These are phyloP conservation scores for Serilophus lunatus DNA, from an alignment of 2,113 vertebrate genomes.

Conservation along the genomic window DNA sequence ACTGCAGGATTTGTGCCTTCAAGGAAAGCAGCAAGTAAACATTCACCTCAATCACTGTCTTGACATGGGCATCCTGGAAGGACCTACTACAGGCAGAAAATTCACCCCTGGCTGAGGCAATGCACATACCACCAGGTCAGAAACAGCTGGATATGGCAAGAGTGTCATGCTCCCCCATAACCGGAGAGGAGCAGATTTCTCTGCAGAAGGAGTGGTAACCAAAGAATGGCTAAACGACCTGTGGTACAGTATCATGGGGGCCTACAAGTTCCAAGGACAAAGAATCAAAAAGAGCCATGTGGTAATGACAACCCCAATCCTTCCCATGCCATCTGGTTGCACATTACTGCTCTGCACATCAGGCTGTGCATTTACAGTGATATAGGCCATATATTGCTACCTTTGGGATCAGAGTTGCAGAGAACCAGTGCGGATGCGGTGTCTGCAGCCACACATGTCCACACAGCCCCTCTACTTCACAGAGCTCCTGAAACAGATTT, in stretches of 20 bases:
- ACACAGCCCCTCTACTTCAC: background rate
- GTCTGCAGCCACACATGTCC: background rate
- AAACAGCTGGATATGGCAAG: constrained; percentile 14
- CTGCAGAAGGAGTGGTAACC: background rate
- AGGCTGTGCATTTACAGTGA: background rate
- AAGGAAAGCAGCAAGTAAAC: background rate
- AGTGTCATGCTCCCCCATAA: background rate
- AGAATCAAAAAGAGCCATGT: background rate
- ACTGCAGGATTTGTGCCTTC: background rate
- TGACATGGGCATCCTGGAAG: background rate
- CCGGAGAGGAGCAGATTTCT: background rate
- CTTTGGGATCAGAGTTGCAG: background rate
- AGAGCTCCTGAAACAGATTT: background rate
- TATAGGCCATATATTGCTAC: background rate
- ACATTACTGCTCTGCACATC: background rate
- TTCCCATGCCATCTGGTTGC: background rate
- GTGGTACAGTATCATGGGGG: background rate
- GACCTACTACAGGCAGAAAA: background rate
- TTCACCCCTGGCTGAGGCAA: background rate
- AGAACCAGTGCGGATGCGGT: background rate
- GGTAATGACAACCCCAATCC: background rate
- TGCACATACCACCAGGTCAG: background rate
- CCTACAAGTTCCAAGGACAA: background rate
- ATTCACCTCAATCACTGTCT: background rate
- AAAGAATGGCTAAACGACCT: background rate